These are phyloP conservation scores for Caenorhabditis afra DNA, from an alignment of 2,888 invertebrate genomes.

Conservation along the genomic window DNA sequence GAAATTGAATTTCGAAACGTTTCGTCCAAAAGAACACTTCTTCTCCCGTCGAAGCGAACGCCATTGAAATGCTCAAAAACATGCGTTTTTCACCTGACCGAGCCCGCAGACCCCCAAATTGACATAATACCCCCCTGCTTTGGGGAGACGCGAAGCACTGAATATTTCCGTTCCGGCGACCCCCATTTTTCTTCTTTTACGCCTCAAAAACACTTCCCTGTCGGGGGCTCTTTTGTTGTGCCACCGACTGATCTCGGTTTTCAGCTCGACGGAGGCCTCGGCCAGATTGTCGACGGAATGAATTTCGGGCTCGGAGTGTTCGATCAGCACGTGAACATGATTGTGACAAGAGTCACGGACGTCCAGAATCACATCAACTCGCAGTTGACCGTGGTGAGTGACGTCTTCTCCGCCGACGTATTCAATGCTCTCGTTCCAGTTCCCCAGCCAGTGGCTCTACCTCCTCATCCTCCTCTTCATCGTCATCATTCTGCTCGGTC, in stretches of 20 bases:
- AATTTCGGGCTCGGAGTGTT: slow-evolving; percentile 54
- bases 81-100: too few species aligned
- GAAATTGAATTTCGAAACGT: too few species aligned
- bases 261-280: slow-evolving; percentile 52
- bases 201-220: too few species aligned
- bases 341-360: slow-evolving; percentile 42
- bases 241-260: slow-evolving; percentile 2
- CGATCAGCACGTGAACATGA: slow-evolving; percentile 54
- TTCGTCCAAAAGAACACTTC: too few species aligned
- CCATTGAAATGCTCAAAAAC: too few species aligned
- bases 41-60: too few species aligned
- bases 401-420: not conserved
- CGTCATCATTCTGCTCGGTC: slow-evolving; percentile 41
- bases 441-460: slow-evolving; percentile 64
- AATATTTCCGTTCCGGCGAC: too few species aligned
- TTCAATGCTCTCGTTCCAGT: slow-evolving; percentile 25
- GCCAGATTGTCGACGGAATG: slow-evolving; percentile 44
- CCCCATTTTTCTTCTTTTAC: too few species aligned
- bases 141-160: too few species aligned
- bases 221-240: too few species aligned
- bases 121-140: too few species aligned
- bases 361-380: slow-evolving; percentile 42
- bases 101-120: too few species aligned
- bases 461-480: slow-evolving; percentile 54
- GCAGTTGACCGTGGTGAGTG: slow-evolving; percentile 36